A percentile compares a stretch with the other conserved stretches of the same genome.
Evolutionary conservation across 2,113 vertebrate species (phyloP).

Genomic region (Proterorhinus semilunaris): DNA sequence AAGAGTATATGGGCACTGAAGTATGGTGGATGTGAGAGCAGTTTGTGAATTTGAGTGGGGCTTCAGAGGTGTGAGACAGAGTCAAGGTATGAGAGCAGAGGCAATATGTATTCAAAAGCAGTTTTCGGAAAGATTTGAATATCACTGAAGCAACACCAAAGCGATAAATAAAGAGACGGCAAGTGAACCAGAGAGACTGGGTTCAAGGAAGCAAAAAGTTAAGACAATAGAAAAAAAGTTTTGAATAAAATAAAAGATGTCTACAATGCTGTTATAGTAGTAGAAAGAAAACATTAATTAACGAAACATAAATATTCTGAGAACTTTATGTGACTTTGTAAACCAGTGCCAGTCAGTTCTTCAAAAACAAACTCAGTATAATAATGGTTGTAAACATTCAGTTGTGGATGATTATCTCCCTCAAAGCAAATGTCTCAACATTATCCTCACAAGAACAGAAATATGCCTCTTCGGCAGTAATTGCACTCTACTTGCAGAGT

Average conservation of each 20-base stretch:
- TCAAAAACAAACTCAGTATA: too few relatives aligned
- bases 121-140: slow-evolving; percentile 33
- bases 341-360: too few relatives aligned
- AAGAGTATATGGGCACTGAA: neutral
- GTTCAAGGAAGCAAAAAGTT: slow-evolving; percentile 2
- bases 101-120: slow-evolving; percentile 11
- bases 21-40: neutral
- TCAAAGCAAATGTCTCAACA: neutral
- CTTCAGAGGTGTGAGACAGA: neutral
- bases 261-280: too few relatives aligned
- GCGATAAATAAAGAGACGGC: slow-evolving; percentile 27
- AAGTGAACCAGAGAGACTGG: slow-evolving; percentile 13
- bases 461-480: neutral
- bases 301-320: too few relatives aligned
- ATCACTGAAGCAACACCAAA: slow-evolving; percentile 25
- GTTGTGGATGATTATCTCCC: too few relatives aligned
- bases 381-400: too few relatives aligned
- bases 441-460: neutral
- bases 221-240: neutral
- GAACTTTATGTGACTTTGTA: too few relatives aligned
- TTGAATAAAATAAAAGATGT: neutral
- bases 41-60: neutral
- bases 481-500: neutral
- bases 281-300: too few relatives aligned
- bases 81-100: neutral